phyloP scores from a whole-genome alignment of 2,113 vertebrate genomes.

The Thunnus maccoyii region DNA sequence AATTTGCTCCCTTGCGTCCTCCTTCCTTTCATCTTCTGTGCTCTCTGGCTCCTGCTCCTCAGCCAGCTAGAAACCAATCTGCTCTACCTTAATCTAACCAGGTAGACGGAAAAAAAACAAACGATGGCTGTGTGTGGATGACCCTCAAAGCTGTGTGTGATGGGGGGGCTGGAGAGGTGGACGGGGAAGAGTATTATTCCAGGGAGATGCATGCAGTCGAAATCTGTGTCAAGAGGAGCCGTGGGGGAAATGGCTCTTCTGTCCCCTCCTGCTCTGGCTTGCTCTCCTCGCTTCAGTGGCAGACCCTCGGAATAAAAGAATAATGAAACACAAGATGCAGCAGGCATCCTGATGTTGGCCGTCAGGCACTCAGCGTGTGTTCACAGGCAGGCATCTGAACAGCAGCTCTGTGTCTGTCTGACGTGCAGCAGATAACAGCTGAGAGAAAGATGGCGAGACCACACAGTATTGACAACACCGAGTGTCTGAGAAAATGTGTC shows the following conservation, averaged over 20 bases:
- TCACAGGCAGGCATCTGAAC: conserved; percentile 28
- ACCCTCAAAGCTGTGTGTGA: not conserved
- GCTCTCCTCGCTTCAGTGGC: conserved; percentile 21
- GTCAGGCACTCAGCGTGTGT: not conserved
- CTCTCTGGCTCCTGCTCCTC: conserved; percentile 6
- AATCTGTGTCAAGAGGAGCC: conserved; percentile 61
- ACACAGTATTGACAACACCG: conserved; percentile 19
- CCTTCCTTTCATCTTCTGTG: conserved; percentile 2
- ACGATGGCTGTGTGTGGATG: conserved; percentile 34
- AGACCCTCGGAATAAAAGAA: conserved; percentile 31
- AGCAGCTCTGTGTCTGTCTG: conserved; percentile 37
- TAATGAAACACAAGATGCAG: conserved; percentile 56
- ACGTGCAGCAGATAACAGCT: conserved; percentile 22
- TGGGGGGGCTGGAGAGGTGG: conserved; percentile 33
- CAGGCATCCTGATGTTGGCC: conserved; percentile 36
- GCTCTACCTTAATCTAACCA: conserved; percentile 41
- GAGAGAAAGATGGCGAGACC: conserved; percentile 32
- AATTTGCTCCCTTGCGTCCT: conserved; percentile 20
- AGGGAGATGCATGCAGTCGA: conserved; percentile 35
- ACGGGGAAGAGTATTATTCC: conserved; percentile 44
- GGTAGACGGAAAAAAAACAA: conserved; percentile 26
- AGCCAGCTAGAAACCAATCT: conserved; percentile 44
- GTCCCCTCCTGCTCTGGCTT: conserved; percentile 19
- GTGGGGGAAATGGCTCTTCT: conserved; percentile 34
- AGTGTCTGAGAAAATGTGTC: conserved; percentile 38